A percentile compares a stretch with the other conserved stretches of the same genome.
These are phyloP conservation scores for Yponomeuta evonymella DNA, from an alignment of 2,888 invertebrate species.

Conservation along the genomic window DNA sequence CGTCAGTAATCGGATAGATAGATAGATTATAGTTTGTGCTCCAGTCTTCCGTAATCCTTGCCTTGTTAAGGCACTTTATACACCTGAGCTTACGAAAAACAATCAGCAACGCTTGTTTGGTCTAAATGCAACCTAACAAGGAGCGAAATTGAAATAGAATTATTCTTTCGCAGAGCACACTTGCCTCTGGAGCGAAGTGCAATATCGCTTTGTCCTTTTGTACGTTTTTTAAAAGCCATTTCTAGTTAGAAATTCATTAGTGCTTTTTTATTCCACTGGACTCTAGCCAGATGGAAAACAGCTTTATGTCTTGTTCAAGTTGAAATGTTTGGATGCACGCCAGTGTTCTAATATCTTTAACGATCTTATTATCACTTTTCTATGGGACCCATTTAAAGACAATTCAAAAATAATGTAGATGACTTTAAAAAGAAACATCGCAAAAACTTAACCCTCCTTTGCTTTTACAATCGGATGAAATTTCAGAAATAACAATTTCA, in stretches of 20 bases:
- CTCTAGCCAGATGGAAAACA: conserved; percentile 11
- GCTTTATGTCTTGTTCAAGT: neutral
- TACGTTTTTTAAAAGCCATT: conserved; percentile 7
- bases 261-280: conserved; percentile 15
- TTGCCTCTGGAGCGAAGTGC: conserved; percentile 8
- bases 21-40: no score
- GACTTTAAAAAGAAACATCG: no score
- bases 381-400: no score
- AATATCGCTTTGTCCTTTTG: conserved; percentile 10
- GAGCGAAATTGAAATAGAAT: conserved; percentile 13
- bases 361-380: neutral
- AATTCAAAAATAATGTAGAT: no score
- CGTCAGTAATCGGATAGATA: no score
- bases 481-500: no score
- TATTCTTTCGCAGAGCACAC: conserved; percentile 7
- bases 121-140: neutral
- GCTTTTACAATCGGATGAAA: no score
- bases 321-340: conserved; percentile 1
- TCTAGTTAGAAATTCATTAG: conserved; percentile 16
- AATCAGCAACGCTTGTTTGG: neutral
- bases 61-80: neutral
- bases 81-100: neutral
- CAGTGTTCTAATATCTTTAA: neutral
- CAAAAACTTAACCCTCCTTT: no score
- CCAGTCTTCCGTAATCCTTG: no score